Evolutionary conservation across 2,888 invertebrate genomes (phyloP).

Genomic region (Apomyelois bistriatella): DNA sequence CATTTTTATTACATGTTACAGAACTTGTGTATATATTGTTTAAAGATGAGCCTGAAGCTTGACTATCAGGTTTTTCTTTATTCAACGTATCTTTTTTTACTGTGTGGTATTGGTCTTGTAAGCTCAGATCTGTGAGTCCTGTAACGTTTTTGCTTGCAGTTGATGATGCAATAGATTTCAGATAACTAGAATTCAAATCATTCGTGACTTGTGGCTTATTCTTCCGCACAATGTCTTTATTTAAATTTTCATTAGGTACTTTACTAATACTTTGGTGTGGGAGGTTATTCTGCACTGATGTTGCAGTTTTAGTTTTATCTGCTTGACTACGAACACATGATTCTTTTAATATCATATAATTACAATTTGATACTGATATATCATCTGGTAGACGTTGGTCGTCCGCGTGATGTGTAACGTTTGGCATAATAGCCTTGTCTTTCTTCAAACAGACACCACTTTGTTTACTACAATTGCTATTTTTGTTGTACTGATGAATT

Average conservation of each 20-base stretch:
- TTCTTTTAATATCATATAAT: neutral
- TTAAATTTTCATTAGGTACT: neutral
- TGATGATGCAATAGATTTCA: neutral
- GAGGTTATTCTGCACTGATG: neutral
- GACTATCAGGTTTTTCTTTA: neutral
- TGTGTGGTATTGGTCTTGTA: neutral
- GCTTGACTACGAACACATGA: neutral
- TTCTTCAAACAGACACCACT: neutral
- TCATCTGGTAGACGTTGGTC: neutral
- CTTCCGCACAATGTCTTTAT: neutral
- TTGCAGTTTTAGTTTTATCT: neutral
- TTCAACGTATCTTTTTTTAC: neutral
- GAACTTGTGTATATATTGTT: neutral
- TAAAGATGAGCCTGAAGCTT: neutral
- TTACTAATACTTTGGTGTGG: neutral
- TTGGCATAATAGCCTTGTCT: neutral
- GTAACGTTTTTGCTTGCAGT: neutral
- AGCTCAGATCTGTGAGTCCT: neutral
- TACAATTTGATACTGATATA: neutral
- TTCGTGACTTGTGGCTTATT: neutral
- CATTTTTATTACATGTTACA: neutral
- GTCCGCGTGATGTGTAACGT: neutral
- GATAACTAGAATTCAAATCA: neutral
- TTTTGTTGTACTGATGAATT: slow-evolving; percentile 9
- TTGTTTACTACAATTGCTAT: neutral